These are phyloP conservation scores for Chloropsis hardwickii DNA, from an alignment of 2,113 vertebrate species.

Conservation along the genomic window DNA sequence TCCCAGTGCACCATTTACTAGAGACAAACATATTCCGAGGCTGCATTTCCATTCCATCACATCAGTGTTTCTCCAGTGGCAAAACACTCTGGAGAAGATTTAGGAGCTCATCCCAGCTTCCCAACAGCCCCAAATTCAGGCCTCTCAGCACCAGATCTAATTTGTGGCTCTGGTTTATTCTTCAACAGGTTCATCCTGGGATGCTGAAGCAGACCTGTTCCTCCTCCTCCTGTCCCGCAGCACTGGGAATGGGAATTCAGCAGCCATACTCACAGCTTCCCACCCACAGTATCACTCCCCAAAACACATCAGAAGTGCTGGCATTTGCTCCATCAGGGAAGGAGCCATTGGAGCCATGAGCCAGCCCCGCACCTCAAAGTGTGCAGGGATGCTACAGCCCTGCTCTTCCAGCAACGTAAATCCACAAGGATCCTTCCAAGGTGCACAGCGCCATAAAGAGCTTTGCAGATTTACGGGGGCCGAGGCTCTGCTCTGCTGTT, in stretches of 20 bases:
- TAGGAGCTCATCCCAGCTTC: not conserved
- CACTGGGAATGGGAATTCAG: not conserved
- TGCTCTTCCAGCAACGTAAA: not conserved
- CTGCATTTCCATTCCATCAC: not conserved
- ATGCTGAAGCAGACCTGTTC: not conserved
- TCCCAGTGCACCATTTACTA: not conserved
- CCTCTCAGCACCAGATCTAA: not conserved
- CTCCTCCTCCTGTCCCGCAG: not conserved
- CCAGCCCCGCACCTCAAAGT: accelerated
- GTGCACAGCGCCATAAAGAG: not conserved
- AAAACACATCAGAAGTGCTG: not conserved
- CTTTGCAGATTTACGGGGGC: not conserved
- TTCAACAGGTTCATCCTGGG: not conserved
- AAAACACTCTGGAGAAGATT: not conserved
- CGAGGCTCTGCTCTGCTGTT: not conserved
- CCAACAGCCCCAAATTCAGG: not conserved
- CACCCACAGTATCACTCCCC: not conserved
- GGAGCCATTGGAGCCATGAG: not conserved
- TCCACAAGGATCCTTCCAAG: not conserved
- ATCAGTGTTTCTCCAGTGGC: not conserved
- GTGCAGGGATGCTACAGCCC: not conserved
- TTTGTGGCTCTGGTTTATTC: not conserved
- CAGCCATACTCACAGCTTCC: not conserved
- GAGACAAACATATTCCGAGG: not conserved
- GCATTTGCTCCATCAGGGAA: not conserved